Conservation (phyloP, 2,113 vertebrate species). For the Prunella himalayana region DNA sequence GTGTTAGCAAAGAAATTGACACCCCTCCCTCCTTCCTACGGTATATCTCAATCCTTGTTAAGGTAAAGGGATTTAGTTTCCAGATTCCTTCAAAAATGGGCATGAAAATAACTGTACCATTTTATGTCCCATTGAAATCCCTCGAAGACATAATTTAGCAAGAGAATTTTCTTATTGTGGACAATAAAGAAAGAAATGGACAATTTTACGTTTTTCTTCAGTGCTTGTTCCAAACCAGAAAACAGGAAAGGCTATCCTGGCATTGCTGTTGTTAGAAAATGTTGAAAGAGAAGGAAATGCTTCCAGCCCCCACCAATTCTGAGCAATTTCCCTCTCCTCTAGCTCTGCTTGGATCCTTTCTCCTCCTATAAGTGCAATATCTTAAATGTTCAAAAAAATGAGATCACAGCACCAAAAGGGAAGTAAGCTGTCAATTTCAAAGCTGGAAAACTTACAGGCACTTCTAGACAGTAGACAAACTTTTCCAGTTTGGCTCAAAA, state of each 20-base stretch:
- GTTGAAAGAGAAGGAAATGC: neutral
- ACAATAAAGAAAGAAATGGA: neutral
- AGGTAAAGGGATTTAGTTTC: neutral
- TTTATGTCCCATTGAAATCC: neutral
- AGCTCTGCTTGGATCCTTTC: neutral
- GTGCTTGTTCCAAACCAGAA: neutral
- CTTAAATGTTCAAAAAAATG: neutral
- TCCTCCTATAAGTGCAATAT: neutral
- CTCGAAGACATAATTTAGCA: neutral
- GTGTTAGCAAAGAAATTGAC: neutral
- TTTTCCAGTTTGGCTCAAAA: neutral
- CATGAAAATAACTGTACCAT: neutral
- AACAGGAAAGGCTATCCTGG: neutral
- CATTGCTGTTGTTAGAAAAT: neutral
- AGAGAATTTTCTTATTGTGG: neutral
- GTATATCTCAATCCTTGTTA: neutral
- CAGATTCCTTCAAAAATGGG: neutral
- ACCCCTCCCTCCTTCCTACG: neutral
- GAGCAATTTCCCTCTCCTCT: neutral
- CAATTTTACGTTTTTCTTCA: neutral
- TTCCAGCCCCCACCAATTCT: neutral
- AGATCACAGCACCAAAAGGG: neutral
- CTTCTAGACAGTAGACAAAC: neutral
- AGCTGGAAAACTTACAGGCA: neutral
- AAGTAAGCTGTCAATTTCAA: neutral